Percentiles rank a stretch among this genome's conserved stretches.
These are phyloP conservation scores for Andrena bucephala DNA, from an alignment of 2,888 invertebrate species.

Conservation along the genomic window DNA sequence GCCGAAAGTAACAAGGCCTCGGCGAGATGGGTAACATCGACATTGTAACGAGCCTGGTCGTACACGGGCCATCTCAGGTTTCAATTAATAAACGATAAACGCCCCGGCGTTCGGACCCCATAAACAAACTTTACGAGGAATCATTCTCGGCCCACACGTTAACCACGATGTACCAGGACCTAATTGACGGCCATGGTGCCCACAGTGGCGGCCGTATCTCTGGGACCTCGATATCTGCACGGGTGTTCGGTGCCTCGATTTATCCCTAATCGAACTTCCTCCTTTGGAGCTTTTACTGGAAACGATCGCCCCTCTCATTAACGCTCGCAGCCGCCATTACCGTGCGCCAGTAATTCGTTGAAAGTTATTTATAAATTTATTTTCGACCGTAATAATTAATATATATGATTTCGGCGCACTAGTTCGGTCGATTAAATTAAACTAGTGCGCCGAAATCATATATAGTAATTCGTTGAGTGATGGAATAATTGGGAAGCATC, in stretches of 20 bases:
- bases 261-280: constrained; percentile 24
- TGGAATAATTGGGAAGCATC: constrained; percentile 38
- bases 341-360: constrained; percentile 20
- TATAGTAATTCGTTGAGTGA: constrained; percentile 28
- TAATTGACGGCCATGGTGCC: constrained; percentile 38
- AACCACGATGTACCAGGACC: constrained; percentile 15
- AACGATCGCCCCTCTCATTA: background rate
- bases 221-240: constrained; percentile 17
- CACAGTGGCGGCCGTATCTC: constrained; percentile 3
- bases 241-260: constrained; percentile 22
- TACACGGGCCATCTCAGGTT: constrained; percentile 49
- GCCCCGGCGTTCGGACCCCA: constrained; percentile 38
- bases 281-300: constrained; percentile 9
- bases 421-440: no score
- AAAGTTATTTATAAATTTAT: no score
- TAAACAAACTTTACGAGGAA: constrained; percentile 72
- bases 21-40: constrained; percentile 32
- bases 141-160: constrained; percentile 64
- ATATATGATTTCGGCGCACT: no score
- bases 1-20: constrained; percentile 38
- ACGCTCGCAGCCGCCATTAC: constrained; percentile 21
- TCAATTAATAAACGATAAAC: constrained; percentile 72
- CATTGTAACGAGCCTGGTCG: constrained; percentile 46
- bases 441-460: no score
- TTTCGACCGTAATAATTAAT: no score